A percentile compares a stretch with the other conserved stretches of the same genome.
Conservation (phyloP, 2,113 vertebrate genomes). For the Cavia aperea region DNA sequence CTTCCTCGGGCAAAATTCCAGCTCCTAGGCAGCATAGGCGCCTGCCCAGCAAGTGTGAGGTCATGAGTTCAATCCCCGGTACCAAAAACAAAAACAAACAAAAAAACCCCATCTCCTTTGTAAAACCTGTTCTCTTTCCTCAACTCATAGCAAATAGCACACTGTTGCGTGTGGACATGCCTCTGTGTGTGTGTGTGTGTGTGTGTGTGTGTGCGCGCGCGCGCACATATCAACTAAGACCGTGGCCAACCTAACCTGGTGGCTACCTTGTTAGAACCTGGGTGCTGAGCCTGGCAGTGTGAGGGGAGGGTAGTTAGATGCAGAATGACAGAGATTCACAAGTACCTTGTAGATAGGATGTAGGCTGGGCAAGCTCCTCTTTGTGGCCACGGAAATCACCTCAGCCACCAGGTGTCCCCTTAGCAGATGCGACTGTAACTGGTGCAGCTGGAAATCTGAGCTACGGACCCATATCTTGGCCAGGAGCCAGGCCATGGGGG, state of each 20-base stretch:
- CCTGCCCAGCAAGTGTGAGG: no score
- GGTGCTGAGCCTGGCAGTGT: background rate
- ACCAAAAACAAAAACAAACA: background rate
- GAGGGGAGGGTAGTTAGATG: background rate
- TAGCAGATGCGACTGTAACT: conserved; percentile 78
- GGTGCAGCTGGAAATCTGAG: conserved; percentile 81
- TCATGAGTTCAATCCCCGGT: no score
- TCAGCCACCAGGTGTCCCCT: conserved; percentile 78
- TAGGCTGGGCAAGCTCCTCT: conserved; percentile 77
- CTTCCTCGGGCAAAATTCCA: background rate
- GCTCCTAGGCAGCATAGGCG: background rate
- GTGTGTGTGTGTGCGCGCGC: background rate
- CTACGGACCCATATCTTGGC: conserved; percentile 82
- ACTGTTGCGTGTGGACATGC: background rate
- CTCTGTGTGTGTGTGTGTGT: background rate
- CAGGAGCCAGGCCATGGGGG: conserved; percentile 76
- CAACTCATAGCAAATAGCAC: background rate
- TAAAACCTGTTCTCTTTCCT: background rate
- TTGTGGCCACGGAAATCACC: conserved; percentile 77
- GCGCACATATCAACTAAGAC: background rate
- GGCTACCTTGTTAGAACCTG: background rate
- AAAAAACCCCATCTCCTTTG: background rate
- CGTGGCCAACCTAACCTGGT: background rate
- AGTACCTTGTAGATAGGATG: conserved; percentile 81
- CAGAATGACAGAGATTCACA: background rate